These are phyloP conservation scores for Anser brachyrhynchus DNA, from an alignment of 2,113 vertebrate genomes.

Conservation along the genomic window DNA sequence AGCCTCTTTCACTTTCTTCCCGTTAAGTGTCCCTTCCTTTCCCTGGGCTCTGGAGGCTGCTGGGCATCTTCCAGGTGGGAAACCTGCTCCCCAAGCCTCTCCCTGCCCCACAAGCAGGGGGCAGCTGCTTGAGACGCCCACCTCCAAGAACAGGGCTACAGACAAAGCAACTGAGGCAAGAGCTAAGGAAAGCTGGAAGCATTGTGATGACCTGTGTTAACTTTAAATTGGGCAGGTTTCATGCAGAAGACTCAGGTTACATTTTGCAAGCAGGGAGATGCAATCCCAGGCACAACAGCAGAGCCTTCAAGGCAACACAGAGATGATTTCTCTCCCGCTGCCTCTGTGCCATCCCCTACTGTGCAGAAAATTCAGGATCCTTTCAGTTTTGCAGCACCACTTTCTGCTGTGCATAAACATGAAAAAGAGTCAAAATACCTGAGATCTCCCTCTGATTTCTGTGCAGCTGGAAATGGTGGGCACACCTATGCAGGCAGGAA, in stretches of 20 bases:
- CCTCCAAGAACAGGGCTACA: neutral
- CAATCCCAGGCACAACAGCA: neutral
- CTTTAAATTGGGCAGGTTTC: neutral
- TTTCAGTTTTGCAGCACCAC: neutral
- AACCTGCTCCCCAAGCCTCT: neutral
- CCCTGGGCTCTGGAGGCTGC: neutral
- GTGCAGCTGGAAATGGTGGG: neutral
- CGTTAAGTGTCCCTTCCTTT: neutral
- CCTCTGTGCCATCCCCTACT: neutral
- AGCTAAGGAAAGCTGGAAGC: constrained; percentile 8
- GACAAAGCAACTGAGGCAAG: neutral
- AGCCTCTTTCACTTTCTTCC: neutral
- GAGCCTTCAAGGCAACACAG: neutral
- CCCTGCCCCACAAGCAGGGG: neutral
- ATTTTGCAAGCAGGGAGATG: neutral
- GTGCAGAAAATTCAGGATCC: fast-evolving
- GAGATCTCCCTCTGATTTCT: neutral
- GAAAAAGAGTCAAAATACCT: neutral
- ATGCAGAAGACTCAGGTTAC: neutral
- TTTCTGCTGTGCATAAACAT: neutral
- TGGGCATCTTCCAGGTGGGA: neutral
- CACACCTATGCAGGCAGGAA: neutral
- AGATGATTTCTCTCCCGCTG: fast-evolving
- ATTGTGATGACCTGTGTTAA: neutral
- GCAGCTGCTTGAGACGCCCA: neutral